Evolutionary conservation across 2,888 invertebrate species (phyloP), one percentile per base, ranked within the genome.

Genomic region (Rutpela maculata): DNA sequence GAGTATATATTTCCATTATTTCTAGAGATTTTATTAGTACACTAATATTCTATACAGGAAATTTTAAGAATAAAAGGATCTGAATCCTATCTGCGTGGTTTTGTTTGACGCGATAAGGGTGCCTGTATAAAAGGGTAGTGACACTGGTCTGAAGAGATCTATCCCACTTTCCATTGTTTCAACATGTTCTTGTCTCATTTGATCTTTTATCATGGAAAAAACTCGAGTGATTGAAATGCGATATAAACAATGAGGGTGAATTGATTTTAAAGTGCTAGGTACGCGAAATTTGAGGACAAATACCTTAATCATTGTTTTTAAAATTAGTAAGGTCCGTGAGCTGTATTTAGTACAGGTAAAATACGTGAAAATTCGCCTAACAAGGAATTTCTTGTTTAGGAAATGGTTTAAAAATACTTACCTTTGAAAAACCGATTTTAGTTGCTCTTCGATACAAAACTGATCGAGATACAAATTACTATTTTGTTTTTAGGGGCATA

Each of bases 181-280:
- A 87, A 82, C 86, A 87, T 87, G 87, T 87, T 85, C 87, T 87
- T 86, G 86, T 87, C 86, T 83, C 84, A 85, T 86, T 85, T 79
- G 85, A 86, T 87, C 86, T 86, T 86, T 84, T 82, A 81, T 85
- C 81, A 72, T n/a, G 71, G 81, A 85, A 84, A 43, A 84, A 84
- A 85, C 83, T 81, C 79, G 81, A 83, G 82, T 80, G 84, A 86
- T 85, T 86, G 86, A 84, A 86, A 86, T 84, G 78, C 83, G 85
- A 86, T 84, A 82, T 81, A 78, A 78, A 80, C 80, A 82, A 86
- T 86, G 82, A 80, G 86, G 86, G 86, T 85, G 86, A 85, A 85
- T 85, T 85, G 83, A 84, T 86, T 80, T 74, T 73, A 80, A 81
- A 81, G 71, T 71, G 81, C 81, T 78, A 73, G 81, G 73, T 72